Conservation (phyloP, 2,888 invertebrate genomes). For the Ennomos fuscantarius region DNA sequence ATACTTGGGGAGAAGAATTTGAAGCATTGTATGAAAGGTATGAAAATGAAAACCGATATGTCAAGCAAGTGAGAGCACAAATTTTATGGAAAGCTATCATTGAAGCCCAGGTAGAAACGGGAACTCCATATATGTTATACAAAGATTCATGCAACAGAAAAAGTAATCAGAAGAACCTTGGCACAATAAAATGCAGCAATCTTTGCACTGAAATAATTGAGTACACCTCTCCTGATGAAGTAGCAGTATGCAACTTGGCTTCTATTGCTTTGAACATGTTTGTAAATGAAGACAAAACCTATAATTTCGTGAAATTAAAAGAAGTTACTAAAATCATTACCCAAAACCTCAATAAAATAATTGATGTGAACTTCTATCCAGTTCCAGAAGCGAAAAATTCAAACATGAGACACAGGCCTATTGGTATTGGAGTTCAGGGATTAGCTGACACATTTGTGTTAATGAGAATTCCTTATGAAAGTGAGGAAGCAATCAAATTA, state of each 20-base stretch:
- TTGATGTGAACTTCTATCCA: conserved; percentile 98
- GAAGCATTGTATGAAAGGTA: conserved; percentile 94
- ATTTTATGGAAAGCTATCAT: conserved; percentile 97
- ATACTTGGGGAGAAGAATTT: conserved; percentile 98
- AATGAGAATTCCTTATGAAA: conserved; percentile 97
- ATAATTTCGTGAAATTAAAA: conserved; percentile 94
- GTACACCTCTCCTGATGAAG: conserved; percentile 96
- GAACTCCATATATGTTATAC: conserved; percentile 98
- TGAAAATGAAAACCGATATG: conserved; percentile 91
- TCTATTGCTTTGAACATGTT: conserved; percentile 98
- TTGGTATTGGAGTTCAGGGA: conserved; percentile 98
- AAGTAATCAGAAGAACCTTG: conserved; percentile 98
- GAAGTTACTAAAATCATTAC: conserved; percentile 95
- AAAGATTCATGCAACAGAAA: conserved; percentile 98
- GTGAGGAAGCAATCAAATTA: conserved; percentile 91
- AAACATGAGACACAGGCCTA: conserved; percentile 94
- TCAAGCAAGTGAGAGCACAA: conserved; percentile 91
- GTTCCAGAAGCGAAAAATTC: conserved; percentile 94
- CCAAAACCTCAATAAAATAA: conserved; percentile 97
- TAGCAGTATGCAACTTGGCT: conserved; percentile 99
- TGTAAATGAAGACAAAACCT: conserved; percentile 91
- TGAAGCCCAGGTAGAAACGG: conserved; percentile 98
- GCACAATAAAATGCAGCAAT: conserved; percentile 99
- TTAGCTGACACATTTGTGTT: conserved; percentile 98
- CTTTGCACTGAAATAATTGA: conserved; percentile 99